Percentiles rank a stretch among this genome's conserved stretches.
Evolutionary conservation across 2,797 vertebrate genomes (phyloP).

Genomic region (Cirrhinus mrigala): DNA sequence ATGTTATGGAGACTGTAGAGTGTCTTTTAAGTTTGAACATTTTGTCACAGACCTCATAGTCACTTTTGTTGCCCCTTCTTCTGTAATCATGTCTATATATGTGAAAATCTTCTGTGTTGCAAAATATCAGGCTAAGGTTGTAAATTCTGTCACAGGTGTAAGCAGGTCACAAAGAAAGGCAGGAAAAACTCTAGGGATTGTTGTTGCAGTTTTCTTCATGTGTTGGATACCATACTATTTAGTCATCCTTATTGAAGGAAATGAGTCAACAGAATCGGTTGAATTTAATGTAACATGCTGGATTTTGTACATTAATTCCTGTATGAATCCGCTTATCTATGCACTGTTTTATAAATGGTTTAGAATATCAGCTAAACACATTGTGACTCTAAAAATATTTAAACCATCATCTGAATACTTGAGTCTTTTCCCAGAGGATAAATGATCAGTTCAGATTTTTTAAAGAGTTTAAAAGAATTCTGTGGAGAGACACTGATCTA

Average conservation of each 20-base stretch:
- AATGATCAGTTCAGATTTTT: not conserved
- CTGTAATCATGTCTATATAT: constrained; percentile 63
- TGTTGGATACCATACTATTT: constrained; percentile 69
- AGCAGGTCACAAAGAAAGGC: constrained; percentile 71
- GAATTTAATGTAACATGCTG: constrained; percentile 59
- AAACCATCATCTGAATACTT: not conserved
- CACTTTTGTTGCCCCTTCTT: constrained; percentile 63
- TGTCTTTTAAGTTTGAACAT: constrained; percentile 53
- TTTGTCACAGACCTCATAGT: constrained; percentile 62
- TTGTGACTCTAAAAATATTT: constrained; percentile 59
- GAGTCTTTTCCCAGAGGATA: not conserved
- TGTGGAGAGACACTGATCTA: not conserved
- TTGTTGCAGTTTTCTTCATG: constrained; percentile 64
- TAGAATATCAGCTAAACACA: constrained; percentile 65
- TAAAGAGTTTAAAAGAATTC: too few relatives aligned
- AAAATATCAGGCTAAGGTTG: constrained; percentile 62
- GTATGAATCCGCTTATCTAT: constrained; percentile 59
- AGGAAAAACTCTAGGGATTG: constrained; percentile 67
- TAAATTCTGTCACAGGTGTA: constrained; percentile 7
- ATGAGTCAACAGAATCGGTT: not conserved
- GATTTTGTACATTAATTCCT: constrained; percentile 66
- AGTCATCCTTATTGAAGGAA: constrained; percentile 56
- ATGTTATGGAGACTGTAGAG: constrained; percentile 64
- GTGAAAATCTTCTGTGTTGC: constrained; percentile 66
- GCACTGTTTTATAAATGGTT: constrained; percentile 13